phyloP scores from a whole-genome alignment of 1,140 invertebrate genomes.

The Pygmarrhopalites habei region DNA sequence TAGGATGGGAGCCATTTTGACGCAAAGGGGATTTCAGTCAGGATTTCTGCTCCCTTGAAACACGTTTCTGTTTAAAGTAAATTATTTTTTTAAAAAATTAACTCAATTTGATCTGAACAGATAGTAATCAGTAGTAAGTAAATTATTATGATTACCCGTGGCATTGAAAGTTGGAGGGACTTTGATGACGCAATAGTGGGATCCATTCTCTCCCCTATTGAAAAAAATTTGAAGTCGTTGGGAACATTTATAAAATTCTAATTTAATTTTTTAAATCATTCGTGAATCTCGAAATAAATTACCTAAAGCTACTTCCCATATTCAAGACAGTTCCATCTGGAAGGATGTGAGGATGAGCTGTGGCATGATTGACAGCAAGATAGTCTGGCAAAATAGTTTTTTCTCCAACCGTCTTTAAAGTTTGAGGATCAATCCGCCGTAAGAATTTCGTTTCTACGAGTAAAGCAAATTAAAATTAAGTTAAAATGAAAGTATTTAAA shows the following conservation, averaged over 20 bases:
- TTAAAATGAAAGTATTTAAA: too few species aligned
- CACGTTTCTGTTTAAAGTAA: constrained; percentile 28
- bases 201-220: not conserved
- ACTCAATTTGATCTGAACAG: too few species aligned
- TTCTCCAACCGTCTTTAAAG: constrained; percentile 41
- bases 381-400: constrained; percentile 41
- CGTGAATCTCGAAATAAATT: constrained; percentile 8
- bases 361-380: constrained; percentile 41
- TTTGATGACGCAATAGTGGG: constrained; percentile 37
- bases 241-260: too few species aligned
- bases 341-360: constrained; percentile 45
- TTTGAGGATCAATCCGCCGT: constrained; percentile 44
- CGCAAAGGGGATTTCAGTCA: constrained; percentile 43
- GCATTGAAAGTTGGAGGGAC: constrained; percentile 30
- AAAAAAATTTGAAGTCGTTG: too few species aligned
- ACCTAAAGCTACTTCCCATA: constrained; percentile 42
- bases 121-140: too few species aligned
- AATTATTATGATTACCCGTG: too few species aligned
- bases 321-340: constrained; percentile 44
- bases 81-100: too few species aligned
- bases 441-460: constrained; percentile 45
- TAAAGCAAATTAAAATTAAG: too few species aligned
- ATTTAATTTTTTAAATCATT: too few species aligned
- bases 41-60: constrained; percentile 40
- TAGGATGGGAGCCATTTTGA: constrained; percentile 46